phyloP scores from a whole-genome alignment of 1,140 invertebrate species.

The Phymorhynchus buccinoides region DNA sequence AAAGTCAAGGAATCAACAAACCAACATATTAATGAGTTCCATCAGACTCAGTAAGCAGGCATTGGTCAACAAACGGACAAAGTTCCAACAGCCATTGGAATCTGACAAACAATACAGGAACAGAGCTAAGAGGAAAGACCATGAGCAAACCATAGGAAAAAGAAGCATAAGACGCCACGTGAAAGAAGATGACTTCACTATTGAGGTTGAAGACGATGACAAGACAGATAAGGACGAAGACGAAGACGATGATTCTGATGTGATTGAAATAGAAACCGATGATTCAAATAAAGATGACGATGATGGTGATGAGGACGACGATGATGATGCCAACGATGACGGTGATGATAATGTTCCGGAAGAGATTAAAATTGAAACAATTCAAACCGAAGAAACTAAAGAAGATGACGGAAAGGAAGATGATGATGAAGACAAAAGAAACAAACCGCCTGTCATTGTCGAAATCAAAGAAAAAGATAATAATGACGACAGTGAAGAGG shows the following conservation, averaged over 20 bases:
- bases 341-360: too few species aligned
- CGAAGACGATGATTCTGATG: too few species aligned
- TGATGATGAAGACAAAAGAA: too few species aligned
- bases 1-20: background rate
- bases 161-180: background rate
- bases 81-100: background rate
- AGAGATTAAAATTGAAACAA: too few species aligned
- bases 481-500: background rate
- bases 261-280: too few species aligned
- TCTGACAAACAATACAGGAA: background rate
- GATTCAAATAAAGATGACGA: too few species aligned
- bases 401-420: too few species aligned
- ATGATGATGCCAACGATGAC: too few species aligned
- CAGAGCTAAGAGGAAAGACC: background rate
- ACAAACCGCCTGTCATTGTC: too few species aligned
- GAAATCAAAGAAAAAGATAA: too few species aligned
- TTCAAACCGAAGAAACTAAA: too few species aligned
- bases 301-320: slow-evolving; percentile 12
- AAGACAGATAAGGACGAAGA: slow-evolving; percentile 2
- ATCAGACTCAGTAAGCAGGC: background rate
- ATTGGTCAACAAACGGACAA: background rate
- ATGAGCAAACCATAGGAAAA: background rate
- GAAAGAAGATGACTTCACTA: background rate
- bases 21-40: background rate
- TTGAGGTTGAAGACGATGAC: slow-evolving; percentile 8